These are phyloP conservation scores for Entomyzon cyanotis DNA, from an alignment of 2,113 vertebrate genomes.

Conservation along the genomic window DNA sequence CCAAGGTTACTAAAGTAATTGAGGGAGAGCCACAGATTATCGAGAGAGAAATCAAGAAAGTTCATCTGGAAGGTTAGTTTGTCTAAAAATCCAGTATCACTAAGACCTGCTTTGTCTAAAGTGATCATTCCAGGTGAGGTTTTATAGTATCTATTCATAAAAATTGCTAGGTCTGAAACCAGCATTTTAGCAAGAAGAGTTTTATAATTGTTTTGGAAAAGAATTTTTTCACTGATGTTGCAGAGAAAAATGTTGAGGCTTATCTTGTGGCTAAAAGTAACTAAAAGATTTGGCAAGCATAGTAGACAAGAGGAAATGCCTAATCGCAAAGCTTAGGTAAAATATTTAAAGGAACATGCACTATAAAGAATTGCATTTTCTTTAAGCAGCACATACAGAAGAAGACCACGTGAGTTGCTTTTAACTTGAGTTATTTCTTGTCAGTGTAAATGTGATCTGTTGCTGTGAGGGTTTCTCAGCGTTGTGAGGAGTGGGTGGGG, in stretches of 20 bases:
- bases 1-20: constrained; percentile 72
- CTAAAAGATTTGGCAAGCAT: neutral
- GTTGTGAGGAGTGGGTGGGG: neutral
- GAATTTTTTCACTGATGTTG: neutral
- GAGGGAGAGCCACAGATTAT: constrained; percentile 64
- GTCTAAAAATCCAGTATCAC: neutral
- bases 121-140: neutral
- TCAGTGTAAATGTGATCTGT: neutral
- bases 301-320: neutral
- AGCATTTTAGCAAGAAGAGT: neutral
- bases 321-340: neutral
- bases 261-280: neutral
- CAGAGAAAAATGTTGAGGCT: neutral
- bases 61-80: constrained; percentile 72
- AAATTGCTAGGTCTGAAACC: neutral
- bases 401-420: constrained; percentile 58
- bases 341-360: neutral
- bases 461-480: neutral
- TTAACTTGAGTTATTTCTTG: constrained; percentile 6
- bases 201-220: neutral
- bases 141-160: neutral
- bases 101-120: constrained; percentile 19
- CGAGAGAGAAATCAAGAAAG: constrained; percentile 65
- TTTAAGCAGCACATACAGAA: constrained; percentile 30
- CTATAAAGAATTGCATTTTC: constrained; percentile 7